These are phyloP conservation scores for Marronus borbonicus DNA, from an alignment of 2,888 invertebrate genomes.

Conservation along the genomic window DNA sequence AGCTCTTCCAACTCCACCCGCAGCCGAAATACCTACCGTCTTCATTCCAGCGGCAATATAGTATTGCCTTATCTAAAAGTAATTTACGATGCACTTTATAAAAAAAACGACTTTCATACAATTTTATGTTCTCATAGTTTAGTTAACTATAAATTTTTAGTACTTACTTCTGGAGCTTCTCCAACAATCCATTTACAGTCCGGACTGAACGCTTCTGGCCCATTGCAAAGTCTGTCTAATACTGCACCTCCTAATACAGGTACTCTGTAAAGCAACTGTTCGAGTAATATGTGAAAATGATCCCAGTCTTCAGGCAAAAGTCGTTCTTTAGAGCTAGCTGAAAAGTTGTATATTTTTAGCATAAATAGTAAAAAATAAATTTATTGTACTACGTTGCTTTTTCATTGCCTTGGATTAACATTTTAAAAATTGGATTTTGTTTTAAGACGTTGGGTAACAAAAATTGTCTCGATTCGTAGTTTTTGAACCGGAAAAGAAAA, in stretches of 20 bases:
- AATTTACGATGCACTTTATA: too few species aligned
- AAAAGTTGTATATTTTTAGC: conserved; percentile 6
- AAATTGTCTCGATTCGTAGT: too few species aligned
- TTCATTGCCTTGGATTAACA: too few species aligned
- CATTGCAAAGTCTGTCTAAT: conserved; percentile 87
- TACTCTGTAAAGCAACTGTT: conserved; percentile 87
- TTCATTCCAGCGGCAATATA: conserved; percentile 97
- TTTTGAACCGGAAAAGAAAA: too few species aligned
- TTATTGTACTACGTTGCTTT: too few species aligned
- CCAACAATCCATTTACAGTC: conserved; percentile 98
- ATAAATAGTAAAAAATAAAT: neutral
- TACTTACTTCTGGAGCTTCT: conserved; percentile 88
- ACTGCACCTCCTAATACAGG: conserved; percentile 84
- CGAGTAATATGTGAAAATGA: conserved; percentile 92
- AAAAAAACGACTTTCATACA: neutral
- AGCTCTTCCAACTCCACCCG: conserved; percentile 94
- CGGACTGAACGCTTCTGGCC: conserved; percentile 96
- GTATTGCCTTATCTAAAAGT: conserved; percentile 84
- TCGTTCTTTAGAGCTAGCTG: conserved; percentile 77
- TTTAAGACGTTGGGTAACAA: too few species aligned
- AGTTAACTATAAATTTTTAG: conserved; percentile 54
- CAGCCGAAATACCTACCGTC: conserved; percentile 95
- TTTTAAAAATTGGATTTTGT: too few species aligned
- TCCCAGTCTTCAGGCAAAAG: conserved; percentile 94
- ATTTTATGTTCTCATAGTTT: too few species aligned